These are phyloP conservation scores for Phoeniculus purpureus DNA, from an alignment of 2,797 vertebrate genomes.

Conservation along the genomic window DNA sequence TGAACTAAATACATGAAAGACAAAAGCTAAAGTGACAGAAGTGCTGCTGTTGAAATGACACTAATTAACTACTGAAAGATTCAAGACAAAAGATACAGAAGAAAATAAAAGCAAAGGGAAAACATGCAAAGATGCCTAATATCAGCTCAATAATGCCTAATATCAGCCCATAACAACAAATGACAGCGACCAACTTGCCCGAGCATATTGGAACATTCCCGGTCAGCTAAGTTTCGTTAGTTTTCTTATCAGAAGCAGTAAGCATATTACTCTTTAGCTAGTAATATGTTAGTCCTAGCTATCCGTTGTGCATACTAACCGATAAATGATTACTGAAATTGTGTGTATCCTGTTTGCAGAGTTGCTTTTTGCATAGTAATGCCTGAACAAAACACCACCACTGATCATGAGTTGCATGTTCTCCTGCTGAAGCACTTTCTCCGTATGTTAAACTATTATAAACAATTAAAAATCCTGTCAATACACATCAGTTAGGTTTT, in stretches of 20 bases:
- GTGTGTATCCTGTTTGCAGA: not conserved
- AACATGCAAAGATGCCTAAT: fast-evolving
- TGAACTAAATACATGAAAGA: not conserved
- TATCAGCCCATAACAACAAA: not conserved
- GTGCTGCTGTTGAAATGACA: not conserved
- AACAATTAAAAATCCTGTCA: not conserved
- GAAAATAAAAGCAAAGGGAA: not conserved
- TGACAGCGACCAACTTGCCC: not conserved
- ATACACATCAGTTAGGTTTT: not conserved
- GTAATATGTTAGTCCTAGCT: not conserved
- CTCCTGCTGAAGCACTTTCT: not conserved
- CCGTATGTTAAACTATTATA: not conserved
- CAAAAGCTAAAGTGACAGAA: not conserved
- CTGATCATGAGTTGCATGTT: not conserved
- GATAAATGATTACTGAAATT: not conserved
- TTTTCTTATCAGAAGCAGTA: not conserved
- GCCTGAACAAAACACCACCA: not conserved
- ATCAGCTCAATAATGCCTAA: not conserved
- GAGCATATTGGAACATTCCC: not conserved
- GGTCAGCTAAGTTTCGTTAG: not conserved
- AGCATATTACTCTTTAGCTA: not conserved
- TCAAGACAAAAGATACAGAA: not conserved
- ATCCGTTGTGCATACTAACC: not conserved
- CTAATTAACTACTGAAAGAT: not conserved
- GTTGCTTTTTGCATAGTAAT: not conserved